These are phyloP conservation scores for Drosophila anomelani DNA, from an alignment of 2,888 invertebrate genomes.

Conservation along the genomic window DNA sequence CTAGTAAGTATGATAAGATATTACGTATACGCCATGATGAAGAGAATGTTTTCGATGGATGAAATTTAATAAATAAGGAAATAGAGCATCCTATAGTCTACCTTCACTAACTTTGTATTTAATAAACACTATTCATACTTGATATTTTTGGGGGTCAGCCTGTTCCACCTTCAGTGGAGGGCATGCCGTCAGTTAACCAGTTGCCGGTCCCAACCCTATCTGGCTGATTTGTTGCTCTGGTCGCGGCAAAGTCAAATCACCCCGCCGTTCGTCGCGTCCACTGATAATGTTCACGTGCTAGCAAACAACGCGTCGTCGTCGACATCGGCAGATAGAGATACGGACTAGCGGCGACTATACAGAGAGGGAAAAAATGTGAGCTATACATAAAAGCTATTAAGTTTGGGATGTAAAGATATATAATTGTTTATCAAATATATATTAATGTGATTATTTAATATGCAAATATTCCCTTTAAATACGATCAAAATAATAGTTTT, in stretches of 20 bases:
- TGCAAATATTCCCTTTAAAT: too few relatives aligned
- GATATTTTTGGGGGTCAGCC: constrained; percentile 31
- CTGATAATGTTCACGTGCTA: constrained; percentile 67
- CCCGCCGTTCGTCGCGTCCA: constrained; percentile 24
- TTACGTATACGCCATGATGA: background rate
- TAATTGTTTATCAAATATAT: background rate
- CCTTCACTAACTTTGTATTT: background rate
- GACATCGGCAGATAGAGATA: constrained; percentile 44
- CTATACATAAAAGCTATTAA: background rate
- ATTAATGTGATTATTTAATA: background rate
- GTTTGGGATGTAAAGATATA: background rate
- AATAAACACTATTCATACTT: constrained; percentile 1
- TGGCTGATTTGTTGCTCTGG: constrained; percentile 19
- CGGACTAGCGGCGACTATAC: constrained; percentile 2
- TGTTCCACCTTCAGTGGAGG: constrained; percentile 47
- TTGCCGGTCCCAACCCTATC: constrained; percentile 21
- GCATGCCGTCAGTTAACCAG: constrained; percentile 20
- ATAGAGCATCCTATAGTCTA: constrained; percentile 2
- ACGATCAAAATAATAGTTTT: too few relatives aligned
- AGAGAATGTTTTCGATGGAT: background rate
- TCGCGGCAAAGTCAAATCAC: constrained; percentile 37
- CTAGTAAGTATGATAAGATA: background rate
- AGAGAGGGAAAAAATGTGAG: background rate
- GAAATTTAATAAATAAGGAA: background rate
- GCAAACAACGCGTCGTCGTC: constrained; percentile 26